These are phyloP conservation scores for Gallinago stenura DNA, from an alignment of 2,797 vertebrate genomes.

Conservation along the genomic window DNA sequence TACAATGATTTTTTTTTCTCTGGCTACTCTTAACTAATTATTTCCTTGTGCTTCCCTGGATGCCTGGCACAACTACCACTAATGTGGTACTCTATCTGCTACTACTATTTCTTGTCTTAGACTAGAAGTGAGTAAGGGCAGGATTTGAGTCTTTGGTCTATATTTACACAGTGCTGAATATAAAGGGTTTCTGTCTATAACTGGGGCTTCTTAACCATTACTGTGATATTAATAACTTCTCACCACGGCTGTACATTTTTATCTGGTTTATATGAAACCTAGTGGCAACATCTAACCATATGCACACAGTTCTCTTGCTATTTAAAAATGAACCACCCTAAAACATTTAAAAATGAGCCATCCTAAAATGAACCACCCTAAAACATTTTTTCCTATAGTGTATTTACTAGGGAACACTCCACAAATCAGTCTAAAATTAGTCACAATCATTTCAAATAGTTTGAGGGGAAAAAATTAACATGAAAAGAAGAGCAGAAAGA, in stretches of 20 bases:
- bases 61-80: neutral
- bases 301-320: fast-evolving
- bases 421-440: neutral
- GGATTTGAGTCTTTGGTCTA: neutral
- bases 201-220: neutral
- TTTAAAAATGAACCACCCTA: neutral
- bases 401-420: neutral
- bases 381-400: neutral
- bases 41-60: neutral
- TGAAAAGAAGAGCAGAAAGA: neutral
- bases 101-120: neutral
- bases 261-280: neutral
- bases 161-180: neutral
- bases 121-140: neutral
- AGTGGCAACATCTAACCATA: neutral
- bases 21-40: neutral
- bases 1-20: neutral
- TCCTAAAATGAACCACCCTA: neutral
- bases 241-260: neutral
- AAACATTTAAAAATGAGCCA: neutral
- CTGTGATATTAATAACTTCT: neutral
- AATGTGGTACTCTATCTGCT: neutral
- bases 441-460: neutral
- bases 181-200: neutral
- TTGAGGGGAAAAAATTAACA: neutral